A percentile compares a stretch with the other conserved stretches of the same genome.
These are phyloP conservation scores for Delichon dasypus DNA, from an alignment of 2,797 vertebrate species.

Conservation along the genomic window DNA sequence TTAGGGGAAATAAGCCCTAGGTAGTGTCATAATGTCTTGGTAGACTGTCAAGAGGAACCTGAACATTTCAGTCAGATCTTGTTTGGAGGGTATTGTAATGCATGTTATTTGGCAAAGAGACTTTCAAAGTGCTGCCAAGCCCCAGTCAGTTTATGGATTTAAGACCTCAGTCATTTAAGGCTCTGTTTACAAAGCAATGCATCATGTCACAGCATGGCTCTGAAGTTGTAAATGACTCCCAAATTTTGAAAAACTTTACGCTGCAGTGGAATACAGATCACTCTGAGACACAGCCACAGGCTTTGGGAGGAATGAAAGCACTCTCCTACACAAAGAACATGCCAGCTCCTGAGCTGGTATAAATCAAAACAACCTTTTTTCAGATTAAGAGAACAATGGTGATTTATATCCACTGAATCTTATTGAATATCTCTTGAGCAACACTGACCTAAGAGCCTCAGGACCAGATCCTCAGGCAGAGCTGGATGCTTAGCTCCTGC, in stretches of 20 bases:
- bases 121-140: conserved; percentile 30
- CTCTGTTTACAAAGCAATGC: conserved; percentile 40
- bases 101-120: conserved; percentile 9
- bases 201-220: conserved; percentile 27
- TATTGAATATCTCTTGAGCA: background rate
- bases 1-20: background rate
- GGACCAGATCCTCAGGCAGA: background rate
- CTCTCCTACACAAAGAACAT: background rate
- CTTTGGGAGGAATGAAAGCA: background rate
- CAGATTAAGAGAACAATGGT: background rate
- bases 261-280: conserved; percentile 7
- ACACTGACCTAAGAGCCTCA: background rate
- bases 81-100: background rate
- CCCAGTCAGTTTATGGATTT: conserved; percentile 44
- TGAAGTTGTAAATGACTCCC: conserved; percentile 26
- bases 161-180: conserved; percentile 20
- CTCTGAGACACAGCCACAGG: background rate
- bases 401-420: background rate
- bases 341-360: background rate
- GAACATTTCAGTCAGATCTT: conserved; percentile 1
- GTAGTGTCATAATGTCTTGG: background rate
- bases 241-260: background rate
- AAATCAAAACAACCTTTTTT: background rate
- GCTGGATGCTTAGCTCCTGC: background rate
- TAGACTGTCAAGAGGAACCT: background rate